Evolutionary conservation across 2,113 vertebrate species (phyloP), one percentile per base, ranked within the genome.

Genomic region (Saguinus midas): DNA sequence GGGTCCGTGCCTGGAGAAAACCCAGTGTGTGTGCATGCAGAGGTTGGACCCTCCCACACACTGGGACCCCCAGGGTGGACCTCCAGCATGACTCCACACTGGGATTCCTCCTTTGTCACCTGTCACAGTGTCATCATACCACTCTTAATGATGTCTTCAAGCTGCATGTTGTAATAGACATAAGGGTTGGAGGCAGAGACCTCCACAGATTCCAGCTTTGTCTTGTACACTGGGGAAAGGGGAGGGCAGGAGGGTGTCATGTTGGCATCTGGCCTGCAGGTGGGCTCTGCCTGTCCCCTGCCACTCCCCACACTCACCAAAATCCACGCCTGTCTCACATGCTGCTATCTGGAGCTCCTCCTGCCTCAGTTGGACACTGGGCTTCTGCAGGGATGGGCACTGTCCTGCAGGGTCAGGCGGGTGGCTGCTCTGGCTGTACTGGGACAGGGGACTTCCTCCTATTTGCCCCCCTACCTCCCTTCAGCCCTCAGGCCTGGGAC

Each of bases 301-400:
- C 6, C 17, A 0, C 17, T 37, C 32, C 48, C 18, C 29, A 27
- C 83, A 76, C 93, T 96, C 81, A 98, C 97, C 98, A 0, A 97
- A 98, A 93, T 95, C 98, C 1, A 70, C 40, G 6, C 96, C 96
- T 0, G 57, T 58, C 43, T 98, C 97, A 91, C 99, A 99, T 4
- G 98, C 97, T 25, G 90, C 97, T 0, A 14, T n/a, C 6, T 97
- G 96, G 23, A 99, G 98, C 0, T 80, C 55, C 1, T 75, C 12
- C 14, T 48, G 8, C 20, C 91, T 81, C 17, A 55, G 97, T 76
- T 16, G 0, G 4, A 16, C 97, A 1, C 97, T n/a, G 1, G 81
- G 88, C 35, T 97, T 98, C 84, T 96, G 99, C 94, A 98, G 98
- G 61, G 98, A 75, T 7, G 98, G 98, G 97, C 99, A 99, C 80